Conservation (phyloP, 2,113 vertebrate genomes). For the Conger conger region DNA sequence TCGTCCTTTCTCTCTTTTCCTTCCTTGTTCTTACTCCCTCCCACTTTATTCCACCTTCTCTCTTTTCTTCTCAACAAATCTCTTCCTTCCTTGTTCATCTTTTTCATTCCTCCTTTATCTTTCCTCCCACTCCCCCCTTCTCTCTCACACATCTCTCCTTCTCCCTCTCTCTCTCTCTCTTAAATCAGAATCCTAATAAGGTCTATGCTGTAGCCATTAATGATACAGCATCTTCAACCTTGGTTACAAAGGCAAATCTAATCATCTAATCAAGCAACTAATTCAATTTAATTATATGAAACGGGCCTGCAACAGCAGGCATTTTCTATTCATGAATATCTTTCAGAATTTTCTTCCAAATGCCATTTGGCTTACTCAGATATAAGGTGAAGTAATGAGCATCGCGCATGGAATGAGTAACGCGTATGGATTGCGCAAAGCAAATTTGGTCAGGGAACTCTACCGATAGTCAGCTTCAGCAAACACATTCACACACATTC, state of each 20-base stretch:
- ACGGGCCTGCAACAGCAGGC: not conserved
- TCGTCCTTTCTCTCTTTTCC: not conserved
- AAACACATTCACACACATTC: no score
- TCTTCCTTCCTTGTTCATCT: not conserved
- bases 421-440: no score
- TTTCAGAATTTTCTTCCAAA: not conserved
- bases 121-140: not conserved
- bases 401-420: no score
- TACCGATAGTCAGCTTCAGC: no score
- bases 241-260: conserved; percentile 2
- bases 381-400: not conserved
- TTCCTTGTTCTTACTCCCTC: not conserved
- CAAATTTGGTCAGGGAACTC: no score
- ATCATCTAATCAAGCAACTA: not conserved
- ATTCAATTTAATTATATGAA: not conserved
- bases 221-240: not conserved
- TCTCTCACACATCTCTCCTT: not conserved
- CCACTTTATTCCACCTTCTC: not conserved
- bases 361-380: not conserved
- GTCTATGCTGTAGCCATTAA: not conserved
- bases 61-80: not conserved
- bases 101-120: not conserved
- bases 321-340: not conserved
- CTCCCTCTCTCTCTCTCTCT: not conserved
- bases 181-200: not conserved